Percentiles rank a stretch among this genome's conserved stretches.
Evolutionary conservation across 2,797 vertebrate species (phyloP).

Genomic region (Paratrypauchen microcephalus): DNA sequence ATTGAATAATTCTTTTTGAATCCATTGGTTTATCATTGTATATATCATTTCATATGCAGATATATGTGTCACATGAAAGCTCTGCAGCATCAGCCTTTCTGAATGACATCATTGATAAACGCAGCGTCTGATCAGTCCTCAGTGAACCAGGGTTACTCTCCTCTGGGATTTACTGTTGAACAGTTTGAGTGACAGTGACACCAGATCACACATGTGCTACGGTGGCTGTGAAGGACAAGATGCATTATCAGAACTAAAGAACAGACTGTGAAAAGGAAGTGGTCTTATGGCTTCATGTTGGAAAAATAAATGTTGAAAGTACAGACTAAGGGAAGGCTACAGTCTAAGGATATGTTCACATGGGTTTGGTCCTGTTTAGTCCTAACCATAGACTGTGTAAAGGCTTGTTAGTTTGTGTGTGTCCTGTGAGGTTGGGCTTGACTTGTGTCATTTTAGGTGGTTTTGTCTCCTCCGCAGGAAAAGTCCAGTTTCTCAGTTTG

Average conservation of each 20-base stretch:
- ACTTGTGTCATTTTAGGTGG: no score
- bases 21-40: background rate
- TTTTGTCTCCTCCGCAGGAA: no score
- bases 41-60: background rate
- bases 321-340: background rate
- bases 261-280: background rate
- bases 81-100: background rate
- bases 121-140: background rate
- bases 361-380: no score
- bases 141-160: background rate
- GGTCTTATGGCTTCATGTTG: background rate
- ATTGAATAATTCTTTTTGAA: background rate
- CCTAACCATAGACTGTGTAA: no score
- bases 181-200: slow-evolving; percentile 1
- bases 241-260: background rate
- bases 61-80: background rate
- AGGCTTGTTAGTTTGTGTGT: no score
- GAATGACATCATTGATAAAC: background rate
- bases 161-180: background rate
- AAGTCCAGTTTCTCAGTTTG: no score
- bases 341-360: no score
- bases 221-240: background rate
- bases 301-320: background rate
- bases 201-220: background rate
- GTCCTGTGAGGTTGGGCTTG: no score